Evolutionary conservation across 2,113 vertebrate species (phyloP).

Genomic region (Scytalopus superciliaris): DNA sequence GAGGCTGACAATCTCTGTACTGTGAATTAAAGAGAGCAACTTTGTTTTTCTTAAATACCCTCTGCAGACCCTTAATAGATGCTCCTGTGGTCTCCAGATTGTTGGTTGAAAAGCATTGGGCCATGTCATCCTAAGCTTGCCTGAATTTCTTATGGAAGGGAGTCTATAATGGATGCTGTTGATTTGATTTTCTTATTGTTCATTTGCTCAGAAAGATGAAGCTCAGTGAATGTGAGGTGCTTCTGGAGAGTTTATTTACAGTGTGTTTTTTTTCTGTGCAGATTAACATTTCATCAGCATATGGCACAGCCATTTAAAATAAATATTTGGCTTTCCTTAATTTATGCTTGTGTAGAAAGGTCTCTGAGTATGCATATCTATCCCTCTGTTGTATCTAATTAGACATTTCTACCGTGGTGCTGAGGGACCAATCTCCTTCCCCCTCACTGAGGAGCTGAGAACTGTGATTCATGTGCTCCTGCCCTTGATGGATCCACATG

Average conservation of each 20-base stretch:
- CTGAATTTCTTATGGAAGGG: neutral
- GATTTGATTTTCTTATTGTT: neutral
- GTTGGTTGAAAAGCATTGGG: neutral
- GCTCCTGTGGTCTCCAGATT: neutral
- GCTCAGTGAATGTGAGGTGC: neutral
- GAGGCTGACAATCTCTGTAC: neutral
- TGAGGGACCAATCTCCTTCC: neutral
- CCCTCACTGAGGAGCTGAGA: rapidly evolving
- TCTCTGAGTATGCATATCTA: neutral
- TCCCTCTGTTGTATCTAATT: slow-evolving; percentile 2
- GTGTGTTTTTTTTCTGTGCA: neutral
- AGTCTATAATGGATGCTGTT: neutral
- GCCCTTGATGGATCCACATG: neutral
- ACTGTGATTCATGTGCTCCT: neutral
- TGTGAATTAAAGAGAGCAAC: neutral
- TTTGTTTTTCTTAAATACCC: neutral
- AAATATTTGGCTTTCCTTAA: slow-evolving; percentile 55
- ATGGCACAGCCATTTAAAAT: slow-evolving; percentile 34
- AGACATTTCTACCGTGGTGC: neutral
- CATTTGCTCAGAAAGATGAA: neutral
- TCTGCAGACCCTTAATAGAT: neutral
- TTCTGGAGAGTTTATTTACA: slow-evolving; percentile 38
- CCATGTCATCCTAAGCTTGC: neutral
- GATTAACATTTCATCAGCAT: slow-evolving; percentile 49
- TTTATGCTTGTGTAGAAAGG: slow-evolving; percentile 10